Evolutionary conservation across 2,888 invertebrate species (phyloP).

Genomic region (Heliconius ethilla): DNA sequence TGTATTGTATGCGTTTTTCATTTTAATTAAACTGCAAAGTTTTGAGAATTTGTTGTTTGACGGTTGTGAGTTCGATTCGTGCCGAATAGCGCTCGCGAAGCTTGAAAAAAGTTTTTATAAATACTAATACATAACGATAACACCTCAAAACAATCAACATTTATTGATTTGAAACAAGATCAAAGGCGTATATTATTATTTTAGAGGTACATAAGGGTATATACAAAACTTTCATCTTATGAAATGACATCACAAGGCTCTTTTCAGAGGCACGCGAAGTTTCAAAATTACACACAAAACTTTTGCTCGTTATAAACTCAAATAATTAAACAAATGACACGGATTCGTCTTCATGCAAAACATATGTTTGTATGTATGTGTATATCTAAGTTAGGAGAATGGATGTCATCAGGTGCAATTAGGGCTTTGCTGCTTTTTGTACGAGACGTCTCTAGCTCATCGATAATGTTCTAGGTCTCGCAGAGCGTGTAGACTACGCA

Average conservation of each 20-base stretch:
- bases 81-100: no score
- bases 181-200: not conserved
- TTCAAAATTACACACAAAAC: constrained; percentile 5
- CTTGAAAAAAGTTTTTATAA: no score
- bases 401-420: constrained; percentile 3
- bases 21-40: no score
- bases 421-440: not conserved
- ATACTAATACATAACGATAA: no score
- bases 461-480: constrained; percentile 81
- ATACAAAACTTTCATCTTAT: constrained; percentile 10
- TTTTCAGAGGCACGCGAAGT: constrained; percentile 4
- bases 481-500: constrained; percentile 92
- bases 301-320: constrained; percentile 11
- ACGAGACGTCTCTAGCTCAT: not conserved
- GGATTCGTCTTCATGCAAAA: not conserved
- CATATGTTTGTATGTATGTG: not conserved
- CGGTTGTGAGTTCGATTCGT: no score
- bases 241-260: constrained; percentile 13
- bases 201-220: not conserved
- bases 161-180: not conserved
- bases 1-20: no score
- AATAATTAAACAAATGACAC: not conserved
- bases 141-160: no score
- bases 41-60: no score
- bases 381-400: no score